Evolutionary conservation across 2,797 vertebrate species (phyloP).

Genomic region (Ceryle rudis): DNA sequence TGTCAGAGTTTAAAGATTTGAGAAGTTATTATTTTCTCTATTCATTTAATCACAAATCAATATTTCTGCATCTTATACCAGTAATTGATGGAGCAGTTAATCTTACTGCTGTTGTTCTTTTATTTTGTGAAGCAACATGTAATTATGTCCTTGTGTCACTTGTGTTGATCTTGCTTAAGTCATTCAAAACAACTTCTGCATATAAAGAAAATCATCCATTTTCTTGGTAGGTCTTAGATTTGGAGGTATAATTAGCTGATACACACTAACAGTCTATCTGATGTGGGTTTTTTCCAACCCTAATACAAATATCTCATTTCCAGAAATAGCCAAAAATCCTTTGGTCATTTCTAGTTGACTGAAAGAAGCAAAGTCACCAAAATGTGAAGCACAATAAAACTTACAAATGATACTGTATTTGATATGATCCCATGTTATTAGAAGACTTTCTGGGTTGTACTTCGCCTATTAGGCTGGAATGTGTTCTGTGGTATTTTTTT

Average conservation of each 20-base stretch:
- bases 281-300: not conserved
- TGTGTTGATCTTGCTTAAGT: not conserved
- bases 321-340: not conserved
- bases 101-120: not conserved
- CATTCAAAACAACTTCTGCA: not conserved
- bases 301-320: not conserved
- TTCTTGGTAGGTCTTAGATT: not conserved
- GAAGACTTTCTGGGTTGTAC: not conserved
- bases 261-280: not conserved
- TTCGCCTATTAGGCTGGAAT: not conserved
- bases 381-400: not conserved
- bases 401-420: not conserved
- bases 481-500: not conserved
- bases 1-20: not conserved
- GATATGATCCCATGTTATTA: not conserved
- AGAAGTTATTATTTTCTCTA: slow-evolving; percentile 14
- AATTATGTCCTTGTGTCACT: slow-evolving; percentile 19
- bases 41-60: slow-evolving; percentile 21
- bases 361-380: not conserved
- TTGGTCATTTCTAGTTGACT: not conserved
- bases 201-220: not conserved
- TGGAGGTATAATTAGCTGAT: not conserved
- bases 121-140: not conserved
- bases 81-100: slow-evolving; percentile 3
- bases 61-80: not conserved